Evolutionary conservation across 2,113 vertebrate species (phyloP).

Genomic region (Cervus canadensis): DNA sequence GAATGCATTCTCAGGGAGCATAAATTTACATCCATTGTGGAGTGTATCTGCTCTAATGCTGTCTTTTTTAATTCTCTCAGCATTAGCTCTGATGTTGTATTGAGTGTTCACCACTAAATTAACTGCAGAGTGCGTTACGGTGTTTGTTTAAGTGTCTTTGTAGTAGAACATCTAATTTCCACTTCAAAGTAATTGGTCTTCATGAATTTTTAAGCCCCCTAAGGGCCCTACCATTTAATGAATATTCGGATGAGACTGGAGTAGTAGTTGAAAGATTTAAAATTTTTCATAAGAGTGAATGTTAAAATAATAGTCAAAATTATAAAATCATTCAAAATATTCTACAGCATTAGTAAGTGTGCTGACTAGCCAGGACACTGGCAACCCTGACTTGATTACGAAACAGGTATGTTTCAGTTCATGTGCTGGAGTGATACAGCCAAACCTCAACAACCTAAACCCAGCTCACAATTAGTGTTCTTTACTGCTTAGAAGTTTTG

Average conservation of each 20-base stretch:
- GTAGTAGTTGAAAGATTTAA: conserved; percentile 38
- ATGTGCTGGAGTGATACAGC: neutral
- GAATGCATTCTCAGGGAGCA: neutral
- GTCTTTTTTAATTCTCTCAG: neutral
- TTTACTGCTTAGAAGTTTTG: neutral
- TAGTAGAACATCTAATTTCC: conserved; percentile 38
- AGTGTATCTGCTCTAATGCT: neutral
- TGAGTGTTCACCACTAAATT: neutral
- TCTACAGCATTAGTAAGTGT: neutral
- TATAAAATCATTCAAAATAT: conserved; percentile 25
- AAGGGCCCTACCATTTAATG: conserved; percentile 13
- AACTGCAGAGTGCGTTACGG: neutral
- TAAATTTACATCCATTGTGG: neutral
- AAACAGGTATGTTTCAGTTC: neutral
- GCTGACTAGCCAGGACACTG: neutral
- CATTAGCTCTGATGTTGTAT: neutral
- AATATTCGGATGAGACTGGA: conserved; percentile 15
- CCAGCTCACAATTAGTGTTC: neutral
- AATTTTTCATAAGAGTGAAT: neutral
- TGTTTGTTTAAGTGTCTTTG: conserved; percentile 26
- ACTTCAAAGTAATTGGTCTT: conserved; percentile 42
- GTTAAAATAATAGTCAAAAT: neutral
- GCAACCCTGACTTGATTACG: neutral
- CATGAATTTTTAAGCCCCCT: neutral
- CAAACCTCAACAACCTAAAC: neutral